Conservation (phyloP, 2,797 vertebrate genomes). For the Tragopan temminckii region DNA sequence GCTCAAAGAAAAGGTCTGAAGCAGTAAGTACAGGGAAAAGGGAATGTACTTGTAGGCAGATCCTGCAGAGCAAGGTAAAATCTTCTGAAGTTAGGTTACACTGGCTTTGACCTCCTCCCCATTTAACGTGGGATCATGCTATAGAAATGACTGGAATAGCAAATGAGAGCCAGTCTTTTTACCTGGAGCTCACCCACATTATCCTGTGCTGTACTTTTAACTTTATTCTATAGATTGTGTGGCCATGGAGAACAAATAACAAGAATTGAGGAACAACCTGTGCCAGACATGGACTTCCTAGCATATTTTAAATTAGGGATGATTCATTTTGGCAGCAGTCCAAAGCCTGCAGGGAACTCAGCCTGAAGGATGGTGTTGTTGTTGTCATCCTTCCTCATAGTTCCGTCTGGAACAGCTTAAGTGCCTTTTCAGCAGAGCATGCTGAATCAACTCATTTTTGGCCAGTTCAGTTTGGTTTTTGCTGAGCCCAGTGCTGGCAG, state of each 20-base stretch:
- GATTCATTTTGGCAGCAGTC: slow-evolving; percentile 34
- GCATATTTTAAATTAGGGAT: neutral
- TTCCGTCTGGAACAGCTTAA: slow-evolving; percentile 70
- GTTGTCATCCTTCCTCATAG: slow-evolving; percentile 62
- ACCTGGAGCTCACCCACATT: neutral
- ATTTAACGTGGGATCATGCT: neutral
- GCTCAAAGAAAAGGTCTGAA: neutral
- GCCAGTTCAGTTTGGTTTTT: slow-evolving; percentile 58
- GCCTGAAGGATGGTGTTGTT: slow-evolving; percentile 55
- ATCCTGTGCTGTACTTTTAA: neutral
- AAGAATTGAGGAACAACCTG: neutral
- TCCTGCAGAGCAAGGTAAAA: neutral
- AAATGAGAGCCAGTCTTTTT: neutral
- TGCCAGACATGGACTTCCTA: neutral
- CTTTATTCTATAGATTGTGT: neutral
- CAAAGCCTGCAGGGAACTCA: neutral
- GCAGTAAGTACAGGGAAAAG: neutral
- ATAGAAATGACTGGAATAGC: neutral
- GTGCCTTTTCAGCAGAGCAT: slow-evolving; percentile 65
- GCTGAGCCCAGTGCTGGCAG: slow-evolving; percentile 40
- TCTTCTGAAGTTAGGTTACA: neutral
- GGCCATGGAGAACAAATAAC: neutral
- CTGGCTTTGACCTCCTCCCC: neutral
- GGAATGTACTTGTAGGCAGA: neutral
- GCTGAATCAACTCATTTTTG: slow-evolving; percentile 72